Percentiles rank a stretch among this genome's conserved stretches.
phyloP scores from a whole-genome alignment of 1,140 invertebrate species.

The Drosophila tsacasi region DNA sequence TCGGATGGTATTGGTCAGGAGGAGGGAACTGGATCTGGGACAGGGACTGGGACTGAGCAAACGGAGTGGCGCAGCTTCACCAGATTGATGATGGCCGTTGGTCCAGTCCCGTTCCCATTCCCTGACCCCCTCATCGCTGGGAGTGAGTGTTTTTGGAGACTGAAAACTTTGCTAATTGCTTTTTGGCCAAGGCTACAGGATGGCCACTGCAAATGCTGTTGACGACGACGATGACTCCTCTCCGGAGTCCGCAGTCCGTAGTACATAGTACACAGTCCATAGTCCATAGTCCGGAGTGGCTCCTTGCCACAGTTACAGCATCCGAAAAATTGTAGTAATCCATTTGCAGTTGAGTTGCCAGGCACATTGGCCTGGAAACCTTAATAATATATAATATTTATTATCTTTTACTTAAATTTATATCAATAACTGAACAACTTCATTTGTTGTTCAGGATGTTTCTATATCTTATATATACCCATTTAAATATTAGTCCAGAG shows the following conservation, averaged over 20 bases:
- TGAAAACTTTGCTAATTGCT: conserved; percentile 83
- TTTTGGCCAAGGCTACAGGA: conserved; percentile 70
- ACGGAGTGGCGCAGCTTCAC: conserved; percentile 49
- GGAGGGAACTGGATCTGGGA: neutral
- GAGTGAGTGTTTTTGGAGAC: conserved; percentile 52
- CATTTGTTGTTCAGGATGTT: no score
- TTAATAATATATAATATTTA: neutral
- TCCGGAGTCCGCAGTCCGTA: neutral
- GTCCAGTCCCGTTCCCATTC: neutral
- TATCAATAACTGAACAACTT: no score
- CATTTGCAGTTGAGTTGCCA: conserved; percentile 39
- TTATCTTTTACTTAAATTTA: neutral
- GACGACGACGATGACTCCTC: conserved; percentile 18
- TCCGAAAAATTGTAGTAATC: conserved; percentile 49
- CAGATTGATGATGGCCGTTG: conserved; percentile 69
- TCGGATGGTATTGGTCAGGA: neutral
- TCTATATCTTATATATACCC: neutral
- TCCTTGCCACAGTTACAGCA: conserved; percentile 45
- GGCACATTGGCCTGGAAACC: conserved; percentile 3
- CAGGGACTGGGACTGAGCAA: neutral
- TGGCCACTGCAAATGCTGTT: conserved; percentile 27
- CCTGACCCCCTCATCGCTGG: neutral
- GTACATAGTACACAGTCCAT: neutral
- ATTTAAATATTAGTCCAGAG: neutral
- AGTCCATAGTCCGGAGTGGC: neutral